Percentiles rank a stretch among this genome's conserved stretches.
These are phyloP conservation scores for Theropithecus gelada DNA, from an alignment of 2,113 vertebrate species.

Conservation along the genomic window DNA sequence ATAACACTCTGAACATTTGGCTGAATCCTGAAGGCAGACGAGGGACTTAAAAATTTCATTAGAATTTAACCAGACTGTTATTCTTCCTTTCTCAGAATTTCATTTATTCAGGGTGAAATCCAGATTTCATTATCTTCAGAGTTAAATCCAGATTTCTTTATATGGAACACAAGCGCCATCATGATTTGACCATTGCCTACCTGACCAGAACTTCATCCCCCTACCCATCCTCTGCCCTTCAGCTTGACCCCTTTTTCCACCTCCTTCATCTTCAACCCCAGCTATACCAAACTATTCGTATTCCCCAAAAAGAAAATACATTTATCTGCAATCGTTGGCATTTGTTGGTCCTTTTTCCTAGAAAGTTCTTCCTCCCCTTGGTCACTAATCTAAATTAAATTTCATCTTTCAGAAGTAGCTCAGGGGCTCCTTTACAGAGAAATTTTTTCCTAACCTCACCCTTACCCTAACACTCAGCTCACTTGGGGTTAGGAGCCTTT, in stretches of 20 bases:
- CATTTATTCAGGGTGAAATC: too few relatives aligned
- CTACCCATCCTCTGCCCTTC: neutral
- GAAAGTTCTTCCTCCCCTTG: neutral
- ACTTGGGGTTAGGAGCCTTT: neutral
- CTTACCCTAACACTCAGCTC: neutral
- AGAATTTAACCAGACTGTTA: neutral
- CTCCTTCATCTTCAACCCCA: neutral
- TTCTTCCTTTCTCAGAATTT: neutral
- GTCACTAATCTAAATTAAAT: conserved; percentile 11
- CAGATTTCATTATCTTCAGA: neutral
- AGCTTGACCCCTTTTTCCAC: neutral
- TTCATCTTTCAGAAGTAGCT: neutral
- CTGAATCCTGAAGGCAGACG: neutral
- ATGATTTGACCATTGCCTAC: neutral
- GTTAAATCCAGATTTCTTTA: neutral
- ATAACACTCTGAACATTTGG: neutral
- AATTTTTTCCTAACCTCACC: neutral
- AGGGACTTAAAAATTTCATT: neutral
- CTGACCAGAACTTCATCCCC: neutral
- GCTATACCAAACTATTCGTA: neutral
- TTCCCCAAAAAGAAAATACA: neutral
- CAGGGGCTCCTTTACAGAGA: neutral
- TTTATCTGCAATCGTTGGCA: neutral
- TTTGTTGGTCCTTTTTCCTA: neutral
- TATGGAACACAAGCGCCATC: neutral